These are phyloP conservation scores for Drosophila paucipuncta DNA, from an alignment of 2,888 invertebrate genomes.

Conservation along the genomic window DNA sequence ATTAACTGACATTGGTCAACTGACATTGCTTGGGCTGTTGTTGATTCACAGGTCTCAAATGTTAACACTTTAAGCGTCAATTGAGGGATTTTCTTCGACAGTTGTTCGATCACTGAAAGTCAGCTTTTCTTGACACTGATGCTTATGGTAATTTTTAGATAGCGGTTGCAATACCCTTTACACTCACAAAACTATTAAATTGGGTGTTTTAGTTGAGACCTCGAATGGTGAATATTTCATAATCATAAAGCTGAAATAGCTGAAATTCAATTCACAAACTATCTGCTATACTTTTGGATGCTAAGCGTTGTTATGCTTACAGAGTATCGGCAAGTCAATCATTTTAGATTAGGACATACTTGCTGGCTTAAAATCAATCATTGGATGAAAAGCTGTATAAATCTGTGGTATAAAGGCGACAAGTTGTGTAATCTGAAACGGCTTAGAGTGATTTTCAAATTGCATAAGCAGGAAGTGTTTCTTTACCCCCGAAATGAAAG, in stretches of 20 bases:
- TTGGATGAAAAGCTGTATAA: constrained; percentile 43
- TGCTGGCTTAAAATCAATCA: constrained; percentile 63
- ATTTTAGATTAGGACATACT: fast-evolving
- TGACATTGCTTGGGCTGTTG: neutral
- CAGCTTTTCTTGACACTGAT: constrained; percentile 41
- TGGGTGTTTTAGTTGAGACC: neutral
- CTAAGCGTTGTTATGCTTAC: no score
- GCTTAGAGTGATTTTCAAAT: constrained; percentile 34
- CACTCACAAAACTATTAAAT: neutral
- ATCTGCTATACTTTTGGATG: neutral
- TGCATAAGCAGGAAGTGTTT: constrained; percentile 45
- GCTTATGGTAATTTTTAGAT: constrained; percentile 56
- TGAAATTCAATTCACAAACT: neutral
- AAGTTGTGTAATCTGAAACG: constrained; percentile 72
- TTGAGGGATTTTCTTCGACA: constrained; percentile 53
- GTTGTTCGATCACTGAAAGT: constrained; percentile 13
- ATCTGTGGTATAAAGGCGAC: constrained; percentile 45
- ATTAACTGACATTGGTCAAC: constrained; percentile 52
- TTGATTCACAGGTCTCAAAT: constrained; percentile 13
- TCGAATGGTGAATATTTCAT: neutral
- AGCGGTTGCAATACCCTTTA: constrained; percentile 34
- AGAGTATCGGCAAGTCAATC: neutral
- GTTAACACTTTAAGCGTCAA: constrained; percentile 54
- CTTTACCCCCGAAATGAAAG: constrained; percentile 28
- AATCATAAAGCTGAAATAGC: neutral